Base-by-base conservation (phyloP, 1,140 invertebrate genomes). In the Halesus radiatus region DNA sequence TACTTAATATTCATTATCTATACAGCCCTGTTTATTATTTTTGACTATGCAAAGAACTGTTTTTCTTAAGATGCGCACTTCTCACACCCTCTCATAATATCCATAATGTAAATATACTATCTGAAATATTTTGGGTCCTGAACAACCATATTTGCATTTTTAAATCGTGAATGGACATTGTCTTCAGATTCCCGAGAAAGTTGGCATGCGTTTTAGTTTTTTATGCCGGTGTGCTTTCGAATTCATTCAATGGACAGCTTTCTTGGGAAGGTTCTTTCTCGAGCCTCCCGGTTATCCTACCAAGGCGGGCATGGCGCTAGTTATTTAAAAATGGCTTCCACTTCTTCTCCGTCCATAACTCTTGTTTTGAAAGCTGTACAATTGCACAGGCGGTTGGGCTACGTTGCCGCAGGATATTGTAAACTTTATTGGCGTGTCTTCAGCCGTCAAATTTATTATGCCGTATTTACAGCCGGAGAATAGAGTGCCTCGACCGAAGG, bases 371-470 rank as follows among this genome's bases (percentile, higher is more conserved):
- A 70, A 50, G 32, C 18, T 18, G n/a, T 70, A 70, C 66, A 18
- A 70, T 52, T 13, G 66, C 32, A 20, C 66, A 70, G 66, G 66
- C 66, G 37, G 66, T 52, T 13, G 66, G 37, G 26, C 62, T 16
- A 29, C 16, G 62, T 16, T 66, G 66, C 66, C 66, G 7, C 66
- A 70, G 66, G 66, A 70, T 70, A 70, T 45, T 70, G 66, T 70
- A 70, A 70, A 70, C 66, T 70, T 70, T 70, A 70, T 70, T 70
- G 66, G 66, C 66, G 66, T 70, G 66, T 50, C 66, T 70, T 70
- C 66, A 52, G 66, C 22, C 37, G 66, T 70, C 66, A 70, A 52
- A 70, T 70, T 70, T 70, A 70, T 50, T 70, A 50, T 52, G 37
- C 66, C 37, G 18, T 70, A 70, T 70, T 70, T 70, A 70, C 37